phyloP scores from a whole-genome alignment of 1,140 invertebrate genomes.

The Heliconius congener region DNA sequence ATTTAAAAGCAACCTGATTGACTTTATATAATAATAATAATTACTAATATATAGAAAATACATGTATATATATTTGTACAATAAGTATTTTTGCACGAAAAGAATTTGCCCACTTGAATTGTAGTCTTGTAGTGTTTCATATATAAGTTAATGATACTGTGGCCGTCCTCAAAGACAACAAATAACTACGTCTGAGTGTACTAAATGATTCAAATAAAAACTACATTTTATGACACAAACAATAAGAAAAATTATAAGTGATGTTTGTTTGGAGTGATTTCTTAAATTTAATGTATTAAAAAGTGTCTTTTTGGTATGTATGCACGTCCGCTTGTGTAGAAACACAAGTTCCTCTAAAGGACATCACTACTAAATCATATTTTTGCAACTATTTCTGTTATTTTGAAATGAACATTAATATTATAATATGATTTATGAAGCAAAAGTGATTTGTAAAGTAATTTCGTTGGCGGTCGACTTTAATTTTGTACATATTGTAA shows the following conservation, averaged over 20 bases:
- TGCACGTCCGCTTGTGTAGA: not conserved
- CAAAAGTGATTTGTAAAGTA: not conserved
- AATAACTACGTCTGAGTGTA: too few species aligned
- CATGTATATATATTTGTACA: conserved; percentile 2
- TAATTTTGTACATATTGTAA: conserved; percentile 41
- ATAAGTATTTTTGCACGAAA: not conserved
- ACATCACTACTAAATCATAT: not conserved
- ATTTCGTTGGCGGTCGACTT: not conserved
- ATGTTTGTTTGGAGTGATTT: not conserved
- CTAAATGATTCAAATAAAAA: too few species aligned
- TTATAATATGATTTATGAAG: not conserved
- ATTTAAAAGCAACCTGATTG: too few species aligned
- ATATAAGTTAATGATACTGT: too few species aligned
- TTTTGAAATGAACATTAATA: not conserved
- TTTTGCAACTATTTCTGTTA: not conserved
- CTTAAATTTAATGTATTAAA: not conserved
- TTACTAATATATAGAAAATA: not conserved
- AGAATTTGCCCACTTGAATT: not conserved
- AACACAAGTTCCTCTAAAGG: too few species aligned
- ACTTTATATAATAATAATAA: not conserved
- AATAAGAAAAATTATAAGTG: not conserved
- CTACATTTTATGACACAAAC: not conserved
- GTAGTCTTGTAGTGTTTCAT: not conserved
- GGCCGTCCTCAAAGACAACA: too few species aligned
- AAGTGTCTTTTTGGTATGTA: not conserved